Evolutionary conservation across 1,140 invertebrate species (phyloP).

Genomic region (Bombus vancouverensis): DNA sequence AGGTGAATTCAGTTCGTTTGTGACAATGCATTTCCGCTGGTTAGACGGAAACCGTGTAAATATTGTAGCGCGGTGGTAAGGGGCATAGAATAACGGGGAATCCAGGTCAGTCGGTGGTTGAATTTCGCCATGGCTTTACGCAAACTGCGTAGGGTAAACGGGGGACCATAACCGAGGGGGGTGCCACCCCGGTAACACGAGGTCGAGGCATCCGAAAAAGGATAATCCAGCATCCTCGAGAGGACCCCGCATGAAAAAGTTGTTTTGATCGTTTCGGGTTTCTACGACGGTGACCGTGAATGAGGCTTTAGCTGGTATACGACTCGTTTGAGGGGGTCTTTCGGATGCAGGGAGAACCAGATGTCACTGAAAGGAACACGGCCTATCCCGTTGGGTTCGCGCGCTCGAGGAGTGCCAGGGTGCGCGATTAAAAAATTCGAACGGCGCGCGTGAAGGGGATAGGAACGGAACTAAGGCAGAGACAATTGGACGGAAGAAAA

Average conservation of each 20-base stretch:
- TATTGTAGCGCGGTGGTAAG: constrained; percentile 42
- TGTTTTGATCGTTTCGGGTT: constrained; percentile 81
- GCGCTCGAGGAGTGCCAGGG: constrained; percentile 46
- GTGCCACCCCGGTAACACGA: constrained; percentile 44
- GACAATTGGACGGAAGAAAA: constrained; percentile 49
- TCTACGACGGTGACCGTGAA: constrained; percentile 79
- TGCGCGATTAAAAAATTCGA: constrained; percentile 54
- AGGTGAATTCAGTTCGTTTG: constrained; percentile 57
- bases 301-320: constrained; percentile 65
- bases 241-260: constrained; percentile 76
- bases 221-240: constrained; percentile 76
- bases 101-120: constrained; percentile 73
- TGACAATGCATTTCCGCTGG: constrained; percentile 47
- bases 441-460: background rate
- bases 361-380: constrained; percentile 62
- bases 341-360: constrained; percentile 52
- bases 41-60: constrained; percentile 68
- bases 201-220: constrained; percentile 57
- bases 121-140: constrained; percentile 66
- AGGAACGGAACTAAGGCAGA: background rate
- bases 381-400: constrained; percentile 36
- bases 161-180: background rate
- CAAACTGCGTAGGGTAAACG: constrained; percentile 49
- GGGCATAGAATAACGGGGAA: constrained; percentile 51
- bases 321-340: constrained; percentile 22